phyloP scores from a whole-genome alignment of 2,113 vertebrate species.

The Passer montanus region DNA sequence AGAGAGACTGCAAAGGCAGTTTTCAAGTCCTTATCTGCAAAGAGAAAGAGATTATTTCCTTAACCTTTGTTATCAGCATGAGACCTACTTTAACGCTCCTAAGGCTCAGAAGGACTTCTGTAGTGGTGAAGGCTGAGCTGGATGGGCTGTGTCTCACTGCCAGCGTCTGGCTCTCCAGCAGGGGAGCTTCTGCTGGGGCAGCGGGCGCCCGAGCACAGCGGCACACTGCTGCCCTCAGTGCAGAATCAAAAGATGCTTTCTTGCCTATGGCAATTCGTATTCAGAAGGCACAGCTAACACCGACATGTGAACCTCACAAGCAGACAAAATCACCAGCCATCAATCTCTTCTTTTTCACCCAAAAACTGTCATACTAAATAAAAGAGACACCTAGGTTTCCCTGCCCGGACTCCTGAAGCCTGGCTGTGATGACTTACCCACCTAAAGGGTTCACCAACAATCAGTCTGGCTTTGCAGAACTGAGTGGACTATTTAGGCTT shows the following conservation, averaged over 20 bases:
- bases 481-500: neutral
- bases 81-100: slow-evolving; percentile 36
- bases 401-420: neutral
- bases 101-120: slow-evolving; percentile 20
- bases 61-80: slow-evolving; percentile 50
- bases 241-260: neutral
- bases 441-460: neutral
- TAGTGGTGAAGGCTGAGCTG: neutral
- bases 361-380: neutral
- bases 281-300: neutral
- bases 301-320: neutral
- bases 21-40: slow-evolving; percentile 61
- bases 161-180: neutral
- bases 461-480: neutral
- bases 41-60: slow-evolving; percentile 57
- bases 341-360: fast-evolving
- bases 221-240: neutral
- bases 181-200: neutral
- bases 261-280: neutral
- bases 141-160: neutral
- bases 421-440: neutral
- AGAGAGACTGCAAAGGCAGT: slow-evolving; percentile 37
- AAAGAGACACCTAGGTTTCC: neutral
- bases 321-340: fast-evolving
- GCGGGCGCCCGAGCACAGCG: fast-evolving